Conservation (phyloP, 2,797 vertebrate species). For the Crax fasciolata region DNA sequence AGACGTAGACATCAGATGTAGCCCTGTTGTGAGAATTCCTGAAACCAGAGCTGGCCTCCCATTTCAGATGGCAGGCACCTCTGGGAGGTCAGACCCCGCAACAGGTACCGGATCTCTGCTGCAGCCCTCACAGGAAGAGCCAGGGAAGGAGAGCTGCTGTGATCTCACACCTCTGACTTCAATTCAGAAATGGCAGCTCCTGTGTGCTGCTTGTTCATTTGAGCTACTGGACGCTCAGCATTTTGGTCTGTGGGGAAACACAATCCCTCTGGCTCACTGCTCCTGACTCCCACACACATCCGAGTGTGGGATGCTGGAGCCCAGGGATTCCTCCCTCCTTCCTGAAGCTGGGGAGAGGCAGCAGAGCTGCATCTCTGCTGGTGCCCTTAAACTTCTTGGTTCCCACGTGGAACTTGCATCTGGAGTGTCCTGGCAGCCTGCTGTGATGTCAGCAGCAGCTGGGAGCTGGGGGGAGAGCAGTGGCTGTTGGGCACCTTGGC, state of each 20-base stretch:
- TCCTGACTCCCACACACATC: background rate
- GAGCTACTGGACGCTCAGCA: background rate
- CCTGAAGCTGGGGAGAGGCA: background rate
- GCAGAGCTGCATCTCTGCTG: background rate
- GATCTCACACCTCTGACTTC: background rate
- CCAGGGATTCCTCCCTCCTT: background rate
- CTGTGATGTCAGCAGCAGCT: too few species aligned
- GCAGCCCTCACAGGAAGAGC: background rate
- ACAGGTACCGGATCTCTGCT: background rate
- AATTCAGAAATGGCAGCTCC: background rate
- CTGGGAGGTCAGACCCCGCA: background rate
- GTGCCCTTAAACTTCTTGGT: background rate
- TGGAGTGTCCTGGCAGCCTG: background rate
- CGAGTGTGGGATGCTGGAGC: accelerated
- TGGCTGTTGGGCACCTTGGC: too few species aligned
- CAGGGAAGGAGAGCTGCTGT: background rate
- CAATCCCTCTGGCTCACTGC: background rate
- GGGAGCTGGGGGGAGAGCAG: too few species aligned
- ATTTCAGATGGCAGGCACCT: background rate
- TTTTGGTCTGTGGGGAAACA: background rate
- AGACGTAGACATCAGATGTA: background rate
- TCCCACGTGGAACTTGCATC: background rate
- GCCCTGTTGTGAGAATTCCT: background rate
- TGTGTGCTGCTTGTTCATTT: background rate
- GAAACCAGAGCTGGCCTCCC: background rate